Percentiles rank a stretch among this genome's conserved stretches.
Evolutionary conservation across 1,140 invertebrate species (phyloP).

Genomic region (Apis dorsata): DNA sequence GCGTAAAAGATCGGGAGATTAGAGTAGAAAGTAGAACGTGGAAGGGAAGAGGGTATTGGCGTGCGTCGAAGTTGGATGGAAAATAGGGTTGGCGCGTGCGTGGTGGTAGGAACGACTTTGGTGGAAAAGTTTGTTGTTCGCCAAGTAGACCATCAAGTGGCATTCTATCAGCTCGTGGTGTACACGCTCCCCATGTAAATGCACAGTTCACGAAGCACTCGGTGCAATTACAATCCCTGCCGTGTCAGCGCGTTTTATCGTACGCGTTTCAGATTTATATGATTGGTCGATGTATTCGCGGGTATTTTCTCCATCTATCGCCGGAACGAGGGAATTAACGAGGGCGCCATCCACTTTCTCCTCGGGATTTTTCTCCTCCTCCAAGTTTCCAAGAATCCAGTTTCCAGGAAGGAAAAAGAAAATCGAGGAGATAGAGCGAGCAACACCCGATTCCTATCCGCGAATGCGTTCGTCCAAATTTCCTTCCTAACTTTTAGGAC

Average conservation of each 20-base stretch:
- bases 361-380: background rate
- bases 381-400: background rate
- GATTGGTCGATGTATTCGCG: background rate
- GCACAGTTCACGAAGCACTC: constrained; percentile 60
- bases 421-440: background rate
- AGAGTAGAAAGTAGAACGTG: background rate
- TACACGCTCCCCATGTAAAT: constrained; percentile 56
- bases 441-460: background rate
- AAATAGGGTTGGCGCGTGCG: background rate
- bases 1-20: background rate
- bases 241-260: constrained; percentile 62
- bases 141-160: constrained; percentile 9
- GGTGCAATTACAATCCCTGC: constrained; percentile 57
- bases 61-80: background rate
- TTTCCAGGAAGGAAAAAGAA: background rate
- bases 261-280: constrained; percentile 55
- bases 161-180: constrained; percentile 40
- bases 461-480: background rate
- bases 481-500: too few species aligned
- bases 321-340: constrained; percentile 35
- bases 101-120: constrained; percentile 37
- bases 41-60: background rate
- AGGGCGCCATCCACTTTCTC: background rate
- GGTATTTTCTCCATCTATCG: constrained; percentile 47
- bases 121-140: constrained; percentile 46